Conservation (phyloP, 2,113 vertebrate genomes). For the Xiphophorus couchianus region DNA sequence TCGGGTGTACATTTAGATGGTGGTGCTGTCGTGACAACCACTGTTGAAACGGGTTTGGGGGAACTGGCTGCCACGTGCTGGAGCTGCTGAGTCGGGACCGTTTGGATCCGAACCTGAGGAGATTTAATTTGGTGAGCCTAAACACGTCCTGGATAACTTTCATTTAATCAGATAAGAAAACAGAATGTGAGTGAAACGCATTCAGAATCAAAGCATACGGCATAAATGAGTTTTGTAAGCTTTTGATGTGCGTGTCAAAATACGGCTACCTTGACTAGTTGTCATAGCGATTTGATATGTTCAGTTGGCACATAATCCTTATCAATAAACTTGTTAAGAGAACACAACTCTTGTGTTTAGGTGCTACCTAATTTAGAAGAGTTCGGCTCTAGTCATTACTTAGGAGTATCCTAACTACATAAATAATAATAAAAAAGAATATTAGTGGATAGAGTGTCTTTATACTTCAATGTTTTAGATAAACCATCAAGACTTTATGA, state of each 20-base stretch:
- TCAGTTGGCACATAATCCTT: not conserved
- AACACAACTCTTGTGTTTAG: too few relatives aligned
- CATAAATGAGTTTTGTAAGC: not conserved
- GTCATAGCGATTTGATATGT: not conserved
- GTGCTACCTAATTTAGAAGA: too few relatives aligned
- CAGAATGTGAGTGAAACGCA: not conserved
- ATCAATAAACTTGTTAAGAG: not conserved
- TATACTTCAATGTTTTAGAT: not conserved
- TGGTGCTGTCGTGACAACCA: slow-evolving; percentile 92
- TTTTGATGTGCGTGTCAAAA: not conserved
- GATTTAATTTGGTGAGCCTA: not conserved
- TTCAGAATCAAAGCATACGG: not conserved
- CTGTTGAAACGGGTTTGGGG: slow-evolving; percentile 92
- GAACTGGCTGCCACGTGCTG: slow-evolving; percentile 88
- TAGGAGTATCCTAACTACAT: too few relatives aligned
- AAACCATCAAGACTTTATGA: not conserved
- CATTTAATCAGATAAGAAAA: not conserved
- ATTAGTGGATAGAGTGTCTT: not conserved
- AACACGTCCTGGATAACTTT: not conserved
- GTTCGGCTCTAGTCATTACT: too few relatives aligned
- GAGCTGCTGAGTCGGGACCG: slow-evolving; percentile 90
- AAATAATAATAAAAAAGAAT: not conserved
- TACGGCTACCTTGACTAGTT: too few relatives aligned
- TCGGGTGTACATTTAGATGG: slow-evolving; percentile 90
- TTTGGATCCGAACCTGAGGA: slow-evolving; percentile 92